Percentiles rank a stretch among this genome's conserved stretches.
phyloP scores from a whole-genome alignment of 2,113 vertebrate species.

The Fukomys damarensis region DNA sequence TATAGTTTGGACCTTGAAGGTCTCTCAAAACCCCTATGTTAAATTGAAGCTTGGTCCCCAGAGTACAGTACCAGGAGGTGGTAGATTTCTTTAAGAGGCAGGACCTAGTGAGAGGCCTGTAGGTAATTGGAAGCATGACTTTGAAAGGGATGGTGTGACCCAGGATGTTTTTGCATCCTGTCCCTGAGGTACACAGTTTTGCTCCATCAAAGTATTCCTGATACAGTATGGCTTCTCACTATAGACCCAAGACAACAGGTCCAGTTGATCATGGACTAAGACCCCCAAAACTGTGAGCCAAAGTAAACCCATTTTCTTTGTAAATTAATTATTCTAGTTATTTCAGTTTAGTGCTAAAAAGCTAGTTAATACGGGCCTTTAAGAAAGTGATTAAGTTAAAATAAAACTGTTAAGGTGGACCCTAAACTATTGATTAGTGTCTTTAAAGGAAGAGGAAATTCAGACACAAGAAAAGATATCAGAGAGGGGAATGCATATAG shows the following conservation, averaged over 20 bases:
- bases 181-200: not conserved
- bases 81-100: not conserved
- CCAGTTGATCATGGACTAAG: not conserved
- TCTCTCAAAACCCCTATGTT: not conserved
- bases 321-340: not conserved
- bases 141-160: not conserved
- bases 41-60: not conserved
- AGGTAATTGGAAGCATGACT: not conserved
- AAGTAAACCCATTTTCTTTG: not conserved
- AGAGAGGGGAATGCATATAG: too few species aligned
- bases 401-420: not conserved
- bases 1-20: not conserved
- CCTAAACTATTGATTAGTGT: not conserved
- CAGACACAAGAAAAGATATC: not conserved
- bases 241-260: not conserved
- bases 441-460: not conserved
- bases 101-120: not conserved
- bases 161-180: not conserved
- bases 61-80: not conserved
- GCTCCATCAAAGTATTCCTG: not conserved
- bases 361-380: not conserved
- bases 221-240: not conserved
- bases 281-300: not conserved
- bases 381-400: not conserved
- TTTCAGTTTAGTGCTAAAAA: not conserved